phyloP scores from a whole-genome alignment of 2,113 vertebrate genomes.

The Equus przewalskii region DNA sequence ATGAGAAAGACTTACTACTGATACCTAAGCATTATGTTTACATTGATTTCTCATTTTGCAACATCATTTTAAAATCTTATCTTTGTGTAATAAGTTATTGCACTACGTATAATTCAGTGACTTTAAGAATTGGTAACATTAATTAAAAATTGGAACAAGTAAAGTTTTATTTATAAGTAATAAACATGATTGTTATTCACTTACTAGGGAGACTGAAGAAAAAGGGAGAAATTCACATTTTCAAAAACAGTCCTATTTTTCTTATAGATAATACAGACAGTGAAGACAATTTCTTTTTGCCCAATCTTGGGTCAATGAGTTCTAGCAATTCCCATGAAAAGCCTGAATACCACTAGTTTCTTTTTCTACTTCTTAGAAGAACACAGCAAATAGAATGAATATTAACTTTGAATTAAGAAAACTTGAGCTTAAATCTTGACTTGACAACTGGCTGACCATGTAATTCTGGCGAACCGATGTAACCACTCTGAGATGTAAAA shows the following conservation, averaged over 20 bases:
- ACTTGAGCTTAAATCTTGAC: neutral
- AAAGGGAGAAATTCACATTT: neutral
- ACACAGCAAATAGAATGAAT: neutral
- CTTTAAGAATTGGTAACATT: neutral
- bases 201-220: neutral
- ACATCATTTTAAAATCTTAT: neutral
- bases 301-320: neutral
- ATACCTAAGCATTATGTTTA: neutral
- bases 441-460: slow-evolving; percentile 26
- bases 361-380: neutral
- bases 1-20: neutral
- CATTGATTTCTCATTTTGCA: slow-evolving; percentile 46
- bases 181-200: neutral
- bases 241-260: neutral
- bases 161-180: neutral
- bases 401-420: neutral
- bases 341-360: neutral
- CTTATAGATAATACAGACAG: neutral
- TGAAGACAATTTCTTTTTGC: neutral
- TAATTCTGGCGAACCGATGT: neutral
- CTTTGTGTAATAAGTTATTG: neutral
- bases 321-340: neutral
- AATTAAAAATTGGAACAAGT: neutral
- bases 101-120: neutral
- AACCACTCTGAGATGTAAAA: neutral